Base-by-base conservation (phyloP, 2,113 vertebrate species). In the Alligator sinensis region DNA sequence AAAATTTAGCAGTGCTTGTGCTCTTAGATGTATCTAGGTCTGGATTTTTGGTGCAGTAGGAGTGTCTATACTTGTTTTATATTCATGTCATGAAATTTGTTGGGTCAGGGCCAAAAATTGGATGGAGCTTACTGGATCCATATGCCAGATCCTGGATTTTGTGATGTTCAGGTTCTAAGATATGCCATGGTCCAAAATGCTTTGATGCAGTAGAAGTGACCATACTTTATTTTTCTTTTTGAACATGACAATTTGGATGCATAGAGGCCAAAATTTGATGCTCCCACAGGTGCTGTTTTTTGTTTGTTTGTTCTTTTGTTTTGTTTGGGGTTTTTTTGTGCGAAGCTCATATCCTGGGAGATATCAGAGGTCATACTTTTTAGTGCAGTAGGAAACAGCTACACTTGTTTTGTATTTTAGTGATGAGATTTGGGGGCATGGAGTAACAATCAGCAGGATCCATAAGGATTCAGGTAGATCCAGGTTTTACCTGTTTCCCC, bases 401-500 rank as follows among this genome's bases (percentile, higher is more conserved):
- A 82, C 0, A 0, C n/a, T 94, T 92, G 59, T 72, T 86, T 88
- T 76, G 80, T 62, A 38, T 92, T 88, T 89, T 58, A 30, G 28
- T 75, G 88, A 64, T 87, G 95, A 16, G 61, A 17, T 68, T 27
- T 60, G 72, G 68, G 19, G 64, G 72, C 70, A 90, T 38, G 62
- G 57, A 17, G 16, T 57, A 12, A 18, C 21, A 5, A 14, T 77
- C 75, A 91, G 22, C 24, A 61, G 38, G 72, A 58, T 86, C 28
- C 27, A 86, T 30, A 78, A 60, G 74, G 88, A 95, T 94, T 59
- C 87, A 28, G 63, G 72, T 57, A 89, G 91, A 96, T 94, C 96
- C 91, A 92, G 89, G 91, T 95, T 96, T 97, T 92, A 84, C 34
- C 60, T 8, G 92, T 92, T 86, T 93, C 89, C 92, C 95, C 76